Evolutionary conservation across 2,888 invertebrate genomes (phyloP), one percentile per base, ranked within the genome.

Genomic region (Craniophora ligustri): DNA sequence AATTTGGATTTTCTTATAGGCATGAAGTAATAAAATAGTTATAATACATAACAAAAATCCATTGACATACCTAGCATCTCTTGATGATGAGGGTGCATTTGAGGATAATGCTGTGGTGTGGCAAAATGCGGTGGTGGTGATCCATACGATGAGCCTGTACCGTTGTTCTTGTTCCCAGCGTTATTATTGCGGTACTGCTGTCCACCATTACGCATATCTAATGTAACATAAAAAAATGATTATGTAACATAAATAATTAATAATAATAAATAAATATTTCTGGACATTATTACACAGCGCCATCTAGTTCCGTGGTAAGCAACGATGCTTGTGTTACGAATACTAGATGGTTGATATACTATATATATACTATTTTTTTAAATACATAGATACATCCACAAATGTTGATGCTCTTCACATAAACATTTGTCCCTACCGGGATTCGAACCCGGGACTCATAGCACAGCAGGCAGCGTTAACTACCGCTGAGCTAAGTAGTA

Each of bases 51-150:
- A 11, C 15, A 15, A 42, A 14, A 23, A 23, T 1, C 8, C 2
- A 23, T 23, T 1, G 30, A 72, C 81, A 82, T 76, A 92, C 92
- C 90, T 47, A 92, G 84, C 91, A 93, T 92, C 76, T 91, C 94
- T 78, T 92, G 93, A 78, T 86, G 91, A 76, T 92, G 94, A 71
- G 91, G 93, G 69, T 94, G 94, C 84, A 92, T 91, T 70, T 91
- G 91, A 4, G 89, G 87, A 70, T 89, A 92, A 67, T 92, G 92
- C 16, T 91, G 87, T 30, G 91, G 89, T 15, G 91, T 87, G 49
- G 92, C 90, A 62, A 89, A 92, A 70, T 92, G 94, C 10, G 93
- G 92, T 40, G 93, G 94, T n/a, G 92, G 93, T 5, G 93, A 93
- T 39, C 93, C 92, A 53, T 89, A 92, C 1, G 92, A 91, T 8